Conservation (phyloP, 2,797 vertebrate species). For the Sebastes goodei region DNA sequence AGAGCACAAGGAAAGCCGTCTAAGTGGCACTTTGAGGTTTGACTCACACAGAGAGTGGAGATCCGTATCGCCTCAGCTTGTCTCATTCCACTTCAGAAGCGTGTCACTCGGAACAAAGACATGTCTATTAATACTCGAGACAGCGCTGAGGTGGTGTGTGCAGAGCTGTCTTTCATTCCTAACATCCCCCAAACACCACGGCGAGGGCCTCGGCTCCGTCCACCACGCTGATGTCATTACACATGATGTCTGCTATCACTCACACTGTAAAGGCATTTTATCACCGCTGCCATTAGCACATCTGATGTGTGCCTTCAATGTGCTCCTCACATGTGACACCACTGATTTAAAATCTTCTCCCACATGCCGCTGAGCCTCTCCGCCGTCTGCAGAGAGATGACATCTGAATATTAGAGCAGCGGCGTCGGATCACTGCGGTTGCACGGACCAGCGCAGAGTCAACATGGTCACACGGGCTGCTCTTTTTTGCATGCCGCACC, state of each 20-base stretch:
- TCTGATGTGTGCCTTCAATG: slow-evolving; percentile 31
- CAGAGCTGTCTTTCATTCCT: slow-evolving; percentile 58
- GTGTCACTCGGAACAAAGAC: slow-evolving; percentile 77
- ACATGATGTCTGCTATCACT: slow-evolving; percentile 45
- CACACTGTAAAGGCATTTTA: slow-evolving; percentile 44
- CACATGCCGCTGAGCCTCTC: neutral
- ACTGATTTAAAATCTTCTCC: slow-evolving; percentile 30
- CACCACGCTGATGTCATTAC: slow-evolving; percentile 51
- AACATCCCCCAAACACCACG: slow-evolving; percentile 26
- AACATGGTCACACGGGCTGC: slow-evolving; percentile 43
- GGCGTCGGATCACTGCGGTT: slow-evolving; percentile 24
- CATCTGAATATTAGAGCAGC: slow-evolving; percentile 51
- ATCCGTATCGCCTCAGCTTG: slow-evolving; percentile 73
- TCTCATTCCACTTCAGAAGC: slow-evolving; percentile 73
- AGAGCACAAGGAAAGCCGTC: slow-evolving; percentile 60
- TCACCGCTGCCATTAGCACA: slow-evolving; percentile 53
- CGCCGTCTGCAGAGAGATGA: neutral
- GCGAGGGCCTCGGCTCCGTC: neutral
- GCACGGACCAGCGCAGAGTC: slow-evolving; percentile 34
- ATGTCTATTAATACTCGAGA: slow-evolving; percentile 75
- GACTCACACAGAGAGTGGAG: slow-evolving; percentile 73
- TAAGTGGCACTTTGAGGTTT: slow-evolving; percentile 79
- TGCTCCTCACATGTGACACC: slow-evolving; percentile 49
- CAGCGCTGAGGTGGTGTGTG: slow-evolving; percentile 60
- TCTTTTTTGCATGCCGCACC: slow-evolving; percentile 36